phyloP scores from a whole-genome alignment of 53 echinoderm and acorn worm genomes.

The Henricia sp. region DNA sequence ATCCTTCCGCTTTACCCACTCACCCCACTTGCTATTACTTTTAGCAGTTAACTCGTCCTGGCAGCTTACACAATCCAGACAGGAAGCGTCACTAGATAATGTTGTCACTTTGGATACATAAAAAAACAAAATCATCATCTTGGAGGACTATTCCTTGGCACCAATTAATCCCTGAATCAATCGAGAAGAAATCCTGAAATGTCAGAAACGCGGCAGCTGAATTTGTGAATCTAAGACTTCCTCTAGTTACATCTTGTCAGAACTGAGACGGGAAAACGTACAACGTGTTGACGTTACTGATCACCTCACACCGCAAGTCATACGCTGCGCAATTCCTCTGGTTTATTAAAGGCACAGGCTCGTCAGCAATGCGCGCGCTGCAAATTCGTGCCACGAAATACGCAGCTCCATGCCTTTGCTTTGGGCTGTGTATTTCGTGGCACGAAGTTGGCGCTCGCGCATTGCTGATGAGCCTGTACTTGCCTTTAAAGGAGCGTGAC shows the following conservation, averaged over 20 bases:
- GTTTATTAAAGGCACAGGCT: too few relatives aligned
- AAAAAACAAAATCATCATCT: not conserved
- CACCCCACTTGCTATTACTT: not conserved
- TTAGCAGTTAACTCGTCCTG: not conserved
- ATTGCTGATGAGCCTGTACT: too few relatives aligned
- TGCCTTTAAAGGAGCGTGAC: too few relatives aligned
- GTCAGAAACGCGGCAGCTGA: not conserved
- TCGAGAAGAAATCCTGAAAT: not conserved
- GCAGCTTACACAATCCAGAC: constrained; percentile 10
- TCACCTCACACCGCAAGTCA: constrained; percentile 31
- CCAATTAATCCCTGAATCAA: not conserved
- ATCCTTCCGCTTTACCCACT: too few relatives aligned
- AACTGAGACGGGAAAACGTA: not conserved
- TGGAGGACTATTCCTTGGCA: not conserved
- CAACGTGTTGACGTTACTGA: not conserved
- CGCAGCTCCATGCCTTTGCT: too few relatives aligned
- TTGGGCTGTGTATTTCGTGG: too few relatives aligned
- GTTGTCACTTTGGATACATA: constrained; percentile 1
- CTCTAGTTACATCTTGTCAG: not conserved
- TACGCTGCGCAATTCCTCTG: not conserved
- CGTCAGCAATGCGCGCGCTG: too few relatives aligned
- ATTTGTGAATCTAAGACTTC: not conserved
- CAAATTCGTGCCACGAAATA: too few relatives aligned
- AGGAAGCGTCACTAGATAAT: not conserved
- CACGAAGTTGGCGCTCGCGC: too few relatives aligned